These are phyloP conservation scores for Polydrusus cervinus DNA, from an alignment of 2,888 invertebrate genomes.

Conservation along the genomic window DNA sequence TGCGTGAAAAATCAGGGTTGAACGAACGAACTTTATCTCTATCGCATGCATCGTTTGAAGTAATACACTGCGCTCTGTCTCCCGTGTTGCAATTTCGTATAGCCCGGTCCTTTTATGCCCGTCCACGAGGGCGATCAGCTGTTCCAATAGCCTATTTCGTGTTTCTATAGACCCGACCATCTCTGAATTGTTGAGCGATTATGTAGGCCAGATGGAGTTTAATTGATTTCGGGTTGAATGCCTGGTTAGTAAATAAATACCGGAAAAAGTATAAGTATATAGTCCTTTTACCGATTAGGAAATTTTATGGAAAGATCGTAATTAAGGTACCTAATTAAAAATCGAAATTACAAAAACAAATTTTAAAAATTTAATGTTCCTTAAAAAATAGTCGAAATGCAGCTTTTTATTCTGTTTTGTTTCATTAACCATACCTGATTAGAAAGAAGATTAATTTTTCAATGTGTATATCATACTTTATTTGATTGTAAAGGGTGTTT, in stretches of 20 bases:
- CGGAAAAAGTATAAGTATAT: conserved; percentile 19
- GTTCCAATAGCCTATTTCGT: conserved; percentile 68
- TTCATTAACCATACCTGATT: too few relatives aligned
- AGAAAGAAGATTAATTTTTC: too few relatives aligned
- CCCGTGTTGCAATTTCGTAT: conserved; percentile 54
- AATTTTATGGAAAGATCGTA: neutral
- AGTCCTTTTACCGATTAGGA: neutral
- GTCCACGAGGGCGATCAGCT: conserved; percentile 70
- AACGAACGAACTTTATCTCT: conserved; percentile 67
- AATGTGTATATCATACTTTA: too few relatives aligned
- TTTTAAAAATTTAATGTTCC: too few relatives aligned
- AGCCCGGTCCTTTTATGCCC: conserved; percentile 60
- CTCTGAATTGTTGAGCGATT: conserved; percentile 47
- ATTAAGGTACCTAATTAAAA: too few relatives aligned
- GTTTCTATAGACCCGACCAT: conserved; percentile 55
- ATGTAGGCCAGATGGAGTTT: conserved; percentile 48
- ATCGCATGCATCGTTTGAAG: conserved; percentile 59
- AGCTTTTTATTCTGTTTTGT: too few relatives aligned
- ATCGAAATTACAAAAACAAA: too few relatives aligned
- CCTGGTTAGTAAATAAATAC: conserved; percentile 7
- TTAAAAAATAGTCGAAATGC: too few relatives aligned
- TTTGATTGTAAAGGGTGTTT: too few relatives aligned
- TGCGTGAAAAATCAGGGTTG: conserved; percentile 76
- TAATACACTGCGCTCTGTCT: conserved; percentile 49
- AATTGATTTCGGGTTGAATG: conserved; percentile 49